phyloP scores from a whole-genome alignment of 2,797 vertebrate genomes.

The Trachurus trachurus region DNA sequence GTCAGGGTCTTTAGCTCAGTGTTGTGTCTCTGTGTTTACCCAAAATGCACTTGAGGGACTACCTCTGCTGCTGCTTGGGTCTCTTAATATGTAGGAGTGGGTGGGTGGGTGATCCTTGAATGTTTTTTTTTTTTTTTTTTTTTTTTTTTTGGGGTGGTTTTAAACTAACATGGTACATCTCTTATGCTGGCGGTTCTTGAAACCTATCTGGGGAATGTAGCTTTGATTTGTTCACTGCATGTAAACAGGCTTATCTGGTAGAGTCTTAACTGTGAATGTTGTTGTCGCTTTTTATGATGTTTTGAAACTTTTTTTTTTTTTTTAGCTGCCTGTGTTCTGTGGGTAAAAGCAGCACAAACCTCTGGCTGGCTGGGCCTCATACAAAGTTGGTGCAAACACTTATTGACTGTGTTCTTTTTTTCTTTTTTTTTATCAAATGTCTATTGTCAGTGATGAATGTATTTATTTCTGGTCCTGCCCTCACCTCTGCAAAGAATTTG shows the following conservation, averaged over 20 bases:
- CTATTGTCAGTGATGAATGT: constrained; percentile 98
- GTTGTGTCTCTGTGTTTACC: constrained; percentile 74
- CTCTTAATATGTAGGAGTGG: constrained; percentile 59
- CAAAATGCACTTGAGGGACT: constrained; percentile 75
- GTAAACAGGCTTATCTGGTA: constrained; percentile 76
- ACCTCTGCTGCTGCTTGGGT: constrained; percentile 67
- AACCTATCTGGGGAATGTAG: constrained; percentile 73
- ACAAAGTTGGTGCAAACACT: constrained; percentile 97
- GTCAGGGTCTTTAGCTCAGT: constrained; percentile 68
- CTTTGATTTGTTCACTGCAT: constrained; percentile 75
- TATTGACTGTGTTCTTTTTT: constrained; percentile 94
- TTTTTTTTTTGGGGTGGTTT: constrained; percentile 8
- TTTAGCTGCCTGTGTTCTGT: constrained; percentile 74
- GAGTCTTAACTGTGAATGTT: constrained; percentile 87
- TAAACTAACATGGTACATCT: constrained; percentile 67
- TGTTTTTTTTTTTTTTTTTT: constrained; percentile 13
- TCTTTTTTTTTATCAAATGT: constrained; percentile 89
- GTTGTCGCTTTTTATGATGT: constrained; percentile 60
- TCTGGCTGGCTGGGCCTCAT: constrained; percentile 87
- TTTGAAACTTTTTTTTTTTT: constrained; percentile 37
- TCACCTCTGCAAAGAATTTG: constrained; percentile 89
- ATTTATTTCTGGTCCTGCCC: constrained; percentile 96
- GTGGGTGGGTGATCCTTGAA: constrained; percentile 52
- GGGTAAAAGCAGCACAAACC: constrained; percentile 78
- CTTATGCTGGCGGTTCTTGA: constrained; percentile 62